A percentile compares a stretch with the other conserved stretches of the same genome.
These are phyloP conservation scores for Trinorchestia longiramus DNA, from an alignment of 1,140 invertebrate genomes.

Conservation along the genomic window DNA sequence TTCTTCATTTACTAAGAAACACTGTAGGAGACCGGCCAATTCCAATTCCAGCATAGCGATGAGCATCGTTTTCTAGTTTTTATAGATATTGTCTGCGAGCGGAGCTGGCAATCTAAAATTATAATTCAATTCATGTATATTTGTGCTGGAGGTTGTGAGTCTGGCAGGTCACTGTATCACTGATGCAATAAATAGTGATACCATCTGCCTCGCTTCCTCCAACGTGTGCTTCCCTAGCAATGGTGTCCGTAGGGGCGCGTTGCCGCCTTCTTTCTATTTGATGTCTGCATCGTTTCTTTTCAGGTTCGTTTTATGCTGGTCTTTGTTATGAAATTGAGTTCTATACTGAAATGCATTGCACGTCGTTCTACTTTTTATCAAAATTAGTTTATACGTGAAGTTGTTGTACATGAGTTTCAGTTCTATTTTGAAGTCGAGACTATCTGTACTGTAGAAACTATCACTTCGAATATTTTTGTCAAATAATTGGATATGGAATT, in stretches of 20 bases:
- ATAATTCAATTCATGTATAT: background rate
- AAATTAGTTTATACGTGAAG: too few species aligned
- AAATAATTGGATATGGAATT: too few species aligned
- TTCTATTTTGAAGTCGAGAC: too few species aligned
- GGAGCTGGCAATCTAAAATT: background rate
- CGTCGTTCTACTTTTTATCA: too few species aligned
- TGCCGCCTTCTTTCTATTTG: background rate
- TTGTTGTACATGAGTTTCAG: too few species aligned
- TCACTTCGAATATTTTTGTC: too few species aligned
- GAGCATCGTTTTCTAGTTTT: background rate
- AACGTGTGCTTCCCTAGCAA: background rate
- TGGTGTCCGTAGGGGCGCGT: background rate
- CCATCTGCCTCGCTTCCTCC: background rate
- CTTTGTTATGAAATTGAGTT: background rate
- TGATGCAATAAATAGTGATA: conserved; percentile 28
- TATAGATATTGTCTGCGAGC: background rate
- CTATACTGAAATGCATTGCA: too few species aligned
- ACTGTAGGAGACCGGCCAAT: too few species aligned
- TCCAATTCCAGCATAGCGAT: background rate
- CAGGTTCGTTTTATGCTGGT: background rate
- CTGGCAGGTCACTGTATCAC: background rate
- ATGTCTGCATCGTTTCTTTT: background rate
- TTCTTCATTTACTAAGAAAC: too few species aligned
- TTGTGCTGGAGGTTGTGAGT: background rate
- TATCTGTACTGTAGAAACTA: too few species aligned